phyloP scores from a whole-genome alignment of 1,140 invertebrate genomes.

The Heliconius melpomene region DNA sequence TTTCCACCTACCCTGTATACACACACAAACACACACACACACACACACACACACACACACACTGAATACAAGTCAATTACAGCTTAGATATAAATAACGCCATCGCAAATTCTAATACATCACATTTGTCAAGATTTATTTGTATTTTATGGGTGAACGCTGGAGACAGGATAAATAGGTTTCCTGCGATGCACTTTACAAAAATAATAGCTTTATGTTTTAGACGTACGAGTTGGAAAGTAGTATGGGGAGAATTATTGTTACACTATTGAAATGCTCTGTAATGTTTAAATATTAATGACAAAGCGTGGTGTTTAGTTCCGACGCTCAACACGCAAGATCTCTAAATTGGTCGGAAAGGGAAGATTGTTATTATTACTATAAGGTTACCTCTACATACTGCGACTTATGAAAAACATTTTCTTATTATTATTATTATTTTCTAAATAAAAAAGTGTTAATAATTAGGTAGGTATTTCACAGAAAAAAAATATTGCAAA shows the following conservation, averaged over 20 bases:
- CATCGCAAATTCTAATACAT: constrained; percentile 11
- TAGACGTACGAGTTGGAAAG: background rate
- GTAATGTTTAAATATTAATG: no score
- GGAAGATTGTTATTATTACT: background rate
- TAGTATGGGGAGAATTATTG: background rate
- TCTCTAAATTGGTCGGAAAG: no score
- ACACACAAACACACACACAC: background rate
- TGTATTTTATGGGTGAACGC: constrained; percentile 20
- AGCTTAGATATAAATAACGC: constrained; percentile 17
- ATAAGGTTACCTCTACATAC: background rate
- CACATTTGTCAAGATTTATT: constrained; percentile 29
- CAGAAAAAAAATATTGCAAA: no score
- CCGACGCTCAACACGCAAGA: background rate
- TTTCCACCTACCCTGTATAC: background rate
- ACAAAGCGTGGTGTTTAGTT: background rate
- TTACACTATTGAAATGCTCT: no score
- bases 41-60: background rate
- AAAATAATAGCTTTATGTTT: constrained; percentile 4
- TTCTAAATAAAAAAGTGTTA: no score
- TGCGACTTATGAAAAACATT: background rate
- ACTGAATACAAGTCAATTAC: constrained; percentile 5
- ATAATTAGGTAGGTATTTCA: no score
- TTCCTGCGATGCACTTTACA: constrained; percentile 5
- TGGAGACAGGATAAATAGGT: constrained; percentile 22
- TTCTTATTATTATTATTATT: no score